These are phyloP conservation scores for Odontothrips loti DNA, from an alignment of 2,888 invertebrate species.

Conservation along the genomic window DNA sequence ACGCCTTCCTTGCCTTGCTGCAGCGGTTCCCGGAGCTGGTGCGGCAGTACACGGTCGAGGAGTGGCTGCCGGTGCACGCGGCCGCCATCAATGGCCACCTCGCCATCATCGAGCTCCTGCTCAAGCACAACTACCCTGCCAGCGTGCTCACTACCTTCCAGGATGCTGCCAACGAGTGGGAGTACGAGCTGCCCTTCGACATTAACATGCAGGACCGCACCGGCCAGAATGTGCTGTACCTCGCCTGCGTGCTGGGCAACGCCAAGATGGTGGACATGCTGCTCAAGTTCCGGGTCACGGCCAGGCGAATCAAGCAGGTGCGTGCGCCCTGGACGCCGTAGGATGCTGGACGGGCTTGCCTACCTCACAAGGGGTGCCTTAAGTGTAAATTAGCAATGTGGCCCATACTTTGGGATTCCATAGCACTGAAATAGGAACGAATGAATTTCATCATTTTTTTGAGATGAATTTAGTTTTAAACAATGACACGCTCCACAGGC, in stretches of 20 bases:
- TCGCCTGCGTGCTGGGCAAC: slow-evolving; percentile 81
- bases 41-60: slow-evolving; percentile 81
- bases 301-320: slow-evolving; percentile 40
- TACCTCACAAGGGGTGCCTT: no score
- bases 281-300: slow-evolving; percentile 65
- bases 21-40: slow-evolving; percentile 79
- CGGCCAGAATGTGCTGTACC: slow-evolving; percentile 85
- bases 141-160: slow-evolving; percentile 59
- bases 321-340: neutral
- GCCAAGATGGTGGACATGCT: slow-evolving; percentile 70
- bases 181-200: slow-evolving; percentile 86
- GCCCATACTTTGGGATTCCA: neutral
- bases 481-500: no score
- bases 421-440: no score
- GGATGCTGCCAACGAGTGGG: slow-evolving; percentile 56
- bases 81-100: slow-evolving; percentile 86
- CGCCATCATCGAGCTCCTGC: slow-evolving; percentile 68
- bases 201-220: slow-evolving; percentile 86
- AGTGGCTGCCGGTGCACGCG: slow-evolving; percentile 89
- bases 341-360: no score
- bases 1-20: slow-evolving; percentile 35
- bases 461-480: no score
- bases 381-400: no score
- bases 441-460: no score
- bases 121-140: slow-evolving; percentile 77